Evolutionary conservation across 2,888 invertebrate genomes (phyloP).

Genomic region (Quadroppia sp.): DNA sequence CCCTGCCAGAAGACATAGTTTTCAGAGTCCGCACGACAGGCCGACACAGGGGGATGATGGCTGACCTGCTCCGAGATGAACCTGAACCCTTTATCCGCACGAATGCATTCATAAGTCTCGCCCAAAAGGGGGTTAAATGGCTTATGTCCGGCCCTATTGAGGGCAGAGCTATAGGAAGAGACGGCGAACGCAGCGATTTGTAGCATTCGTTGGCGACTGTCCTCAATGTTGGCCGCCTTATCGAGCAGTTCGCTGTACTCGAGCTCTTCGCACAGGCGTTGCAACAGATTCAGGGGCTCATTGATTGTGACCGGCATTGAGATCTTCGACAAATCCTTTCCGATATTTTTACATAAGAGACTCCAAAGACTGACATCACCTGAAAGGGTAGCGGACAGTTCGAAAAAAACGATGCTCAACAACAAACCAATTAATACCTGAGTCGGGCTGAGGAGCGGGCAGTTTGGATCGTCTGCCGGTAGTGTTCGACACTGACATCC

Average conservation of each 20-base stretch:
- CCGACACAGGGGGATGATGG: constrained; percentile 78
- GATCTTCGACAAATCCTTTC: constrained; percentile 77
- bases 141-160: constrained; percentile 71
- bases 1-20: constrained; percentile 73
- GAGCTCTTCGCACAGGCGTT: constrained; percentile 75
- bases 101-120: constrained; percentile 74
- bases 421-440: constrained; percentile 54
- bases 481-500: constrained; percentile 49
- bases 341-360: constrained; percentile 72
- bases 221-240: constrained; percentile 62
- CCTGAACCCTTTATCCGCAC: constrained; percentile 71
- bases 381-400: neutral
- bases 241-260: constrained; percentile 77
- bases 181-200: constrained; percentile 75
- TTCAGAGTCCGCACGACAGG: constrained; percentile 71
- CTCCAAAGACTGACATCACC: constrained; percentile 77
- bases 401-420: neutral
- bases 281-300: constrained; percentile 65
- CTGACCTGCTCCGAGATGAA: constrained; percentile 78
- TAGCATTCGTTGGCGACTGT: constrained; percentile 68
- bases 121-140: constrained; percentile 78
- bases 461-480: constrained; percentile 65
- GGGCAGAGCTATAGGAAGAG: constrained; percentile 69
- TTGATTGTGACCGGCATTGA: constrained; percentile 82
- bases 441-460: constrained; percentile 67